Conservation (phyloP, 2,888 invertebrate species). For the Chironomus tentans region DNA sequence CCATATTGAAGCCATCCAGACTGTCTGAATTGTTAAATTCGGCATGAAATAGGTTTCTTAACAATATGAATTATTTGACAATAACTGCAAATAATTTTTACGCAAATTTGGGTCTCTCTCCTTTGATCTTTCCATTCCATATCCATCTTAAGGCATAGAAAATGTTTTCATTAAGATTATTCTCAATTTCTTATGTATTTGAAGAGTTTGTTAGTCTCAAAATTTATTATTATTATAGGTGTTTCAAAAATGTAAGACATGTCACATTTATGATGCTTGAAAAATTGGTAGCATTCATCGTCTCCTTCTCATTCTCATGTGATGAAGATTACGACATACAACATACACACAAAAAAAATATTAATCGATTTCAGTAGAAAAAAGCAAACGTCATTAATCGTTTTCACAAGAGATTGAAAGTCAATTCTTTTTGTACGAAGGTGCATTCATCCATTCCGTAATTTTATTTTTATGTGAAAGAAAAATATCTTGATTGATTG, state of each 20-base stretch:
- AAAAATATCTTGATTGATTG: slow-evolving; percentile 24
- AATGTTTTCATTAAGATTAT: not conserved
- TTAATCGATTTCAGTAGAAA: slow-evolving; percentile 19
- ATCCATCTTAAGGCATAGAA: not conserved
- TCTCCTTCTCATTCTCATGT: too few relatives aligned
- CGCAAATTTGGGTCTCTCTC: not conserved
- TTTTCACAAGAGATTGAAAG: not conserved
- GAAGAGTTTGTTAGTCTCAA: not conserved
- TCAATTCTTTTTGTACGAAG: not conserved
- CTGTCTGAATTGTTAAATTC: slow-evolving; percentile 4
- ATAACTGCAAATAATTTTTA: not conserved
- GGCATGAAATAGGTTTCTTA: slow-evolving; percentile 20
- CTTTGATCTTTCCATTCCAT: not conserved
- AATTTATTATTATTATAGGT: not conserved
- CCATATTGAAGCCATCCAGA: not conserved
- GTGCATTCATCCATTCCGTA: not conserved
- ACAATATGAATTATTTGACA: not conserved
- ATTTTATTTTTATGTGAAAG: too few relatives aligned
- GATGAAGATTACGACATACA: not conserved
- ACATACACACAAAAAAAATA: not conserved
- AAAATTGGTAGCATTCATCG: not conserved
- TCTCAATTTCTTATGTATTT: too few relatives aligned
- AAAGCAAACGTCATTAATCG: slow-evolving; percentile 18
- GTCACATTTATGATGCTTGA: slow-evolving; percentile 8
- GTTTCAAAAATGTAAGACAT: not conserved